These are phyloP conservation scores for Ahaetulla prasina DNA, from an alignment of 2,113 vertebrate species.

Conservation along the genomic window DNA sequence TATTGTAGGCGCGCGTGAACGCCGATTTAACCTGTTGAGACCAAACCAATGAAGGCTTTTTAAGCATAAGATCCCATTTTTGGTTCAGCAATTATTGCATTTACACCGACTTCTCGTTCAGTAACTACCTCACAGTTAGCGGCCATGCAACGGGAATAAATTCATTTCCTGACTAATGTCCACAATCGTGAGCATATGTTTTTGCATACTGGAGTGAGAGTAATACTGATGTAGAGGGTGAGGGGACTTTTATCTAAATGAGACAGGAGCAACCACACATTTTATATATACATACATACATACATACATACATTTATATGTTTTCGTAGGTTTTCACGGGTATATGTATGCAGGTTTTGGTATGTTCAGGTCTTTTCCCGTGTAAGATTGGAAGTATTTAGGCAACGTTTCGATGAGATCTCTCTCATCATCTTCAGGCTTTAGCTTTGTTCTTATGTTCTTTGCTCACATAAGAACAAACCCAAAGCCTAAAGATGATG, in stretches of 20 bases:
- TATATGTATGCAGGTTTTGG: too few relatives aligned
- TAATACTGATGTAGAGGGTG: not conserved
- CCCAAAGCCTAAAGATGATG: too few relatives aligned
- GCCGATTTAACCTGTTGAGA: slow-evolving; percentile 88
- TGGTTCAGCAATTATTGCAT: not conserved
- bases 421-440: too few relatives aligned
- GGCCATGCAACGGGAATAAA: not conserved
- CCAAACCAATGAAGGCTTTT: not conserved
- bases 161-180: not conserved
- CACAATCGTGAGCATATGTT: not conserved
- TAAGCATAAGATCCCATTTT: not conserved
- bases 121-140: not conserved
- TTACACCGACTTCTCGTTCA: not conserved
- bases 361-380: too few relatives aligned
- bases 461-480: too few relatives aligned
- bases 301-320: too few relatives aligned
- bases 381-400: too few relatives aligned
- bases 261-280: too few relatives aligned
- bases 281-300: too few relatives aligned
- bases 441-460: too few relatives aligned
- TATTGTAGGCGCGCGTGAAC: slow-evolving; percentile 93
- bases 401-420: too few relatives aligned
- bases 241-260: not conserved
- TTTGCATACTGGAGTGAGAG: not conserved
- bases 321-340: too few relatives aligned